These are phyloP conservation scores for Sarcoramphus papa DNA, from an alignment of 2,797 vertebrate genomes.

Conservation along the genomic window DNA sequence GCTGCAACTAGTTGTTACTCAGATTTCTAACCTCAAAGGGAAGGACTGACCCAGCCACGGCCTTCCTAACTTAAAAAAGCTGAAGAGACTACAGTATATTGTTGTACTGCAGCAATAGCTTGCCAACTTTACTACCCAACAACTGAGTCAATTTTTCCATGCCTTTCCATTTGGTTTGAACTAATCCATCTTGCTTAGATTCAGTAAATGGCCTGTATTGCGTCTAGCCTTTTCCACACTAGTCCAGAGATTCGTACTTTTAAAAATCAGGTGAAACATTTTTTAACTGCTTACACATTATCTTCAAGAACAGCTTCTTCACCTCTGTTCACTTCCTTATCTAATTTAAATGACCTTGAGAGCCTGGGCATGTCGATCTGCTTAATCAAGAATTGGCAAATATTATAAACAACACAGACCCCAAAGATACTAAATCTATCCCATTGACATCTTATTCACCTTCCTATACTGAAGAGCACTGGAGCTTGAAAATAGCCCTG, in stretches of 20 bases:
- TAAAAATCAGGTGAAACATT: constrained; percentile 29
- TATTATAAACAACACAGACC: constrained; percentile 20
- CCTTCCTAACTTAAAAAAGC: background rate
- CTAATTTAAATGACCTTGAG: constrained; percentile 64
- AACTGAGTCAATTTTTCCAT: background rate
- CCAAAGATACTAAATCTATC: constrained; percentile 30
- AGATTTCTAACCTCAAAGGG: background rate
- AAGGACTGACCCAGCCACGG: background rate
- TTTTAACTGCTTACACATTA: constrained; percentile 28
- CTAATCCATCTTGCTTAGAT: background rate
- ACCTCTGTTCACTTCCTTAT: constrained; percentile 39
- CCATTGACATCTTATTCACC: constrained; percentile 38
- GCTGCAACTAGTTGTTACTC: background rate
- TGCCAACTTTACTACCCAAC: background rate
- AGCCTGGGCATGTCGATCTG: background rate
- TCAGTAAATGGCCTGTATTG: background rate
- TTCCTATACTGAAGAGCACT: constrained; percentile 13
- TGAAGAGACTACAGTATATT: background rate
- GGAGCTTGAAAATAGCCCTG: constrained; percentile 42
- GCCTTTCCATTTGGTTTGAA: background rate
- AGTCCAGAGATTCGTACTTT: constrained; percentile 3
- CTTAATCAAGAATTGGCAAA: constrained; percentile 65
- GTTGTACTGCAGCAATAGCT: background rate
- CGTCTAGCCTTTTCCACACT: background rate
- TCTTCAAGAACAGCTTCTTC: constrained; percentile 33